phyloP scores from a whole-genome alignment of 2,113 vertebrate genomes.

The Chinchilla lanigera region DNA sequence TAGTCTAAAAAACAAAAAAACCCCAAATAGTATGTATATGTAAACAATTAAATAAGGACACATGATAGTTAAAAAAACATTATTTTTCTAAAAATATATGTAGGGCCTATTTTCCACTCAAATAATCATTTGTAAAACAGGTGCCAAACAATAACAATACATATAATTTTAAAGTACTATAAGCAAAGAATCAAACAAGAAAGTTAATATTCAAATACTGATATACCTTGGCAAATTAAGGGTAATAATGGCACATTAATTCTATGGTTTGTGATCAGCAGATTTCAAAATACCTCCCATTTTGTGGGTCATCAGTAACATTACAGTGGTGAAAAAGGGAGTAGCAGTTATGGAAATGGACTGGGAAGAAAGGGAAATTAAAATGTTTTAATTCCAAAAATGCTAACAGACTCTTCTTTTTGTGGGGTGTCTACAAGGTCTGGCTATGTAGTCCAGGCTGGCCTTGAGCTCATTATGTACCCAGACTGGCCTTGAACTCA shows the following conservation, averaged over 20 bases:
- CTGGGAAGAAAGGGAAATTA: neutral
- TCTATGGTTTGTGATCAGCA: neutral
- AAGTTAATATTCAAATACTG: slow-evolving; percentile 19
- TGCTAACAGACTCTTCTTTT: neutral
- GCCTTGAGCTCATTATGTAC: neutral
- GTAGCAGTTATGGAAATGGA: neutral
- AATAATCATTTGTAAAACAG: slow-evolving; percentile 26
- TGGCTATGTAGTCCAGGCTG: neutral
- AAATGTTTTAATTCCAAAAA: slow-evolving; percentile 54
- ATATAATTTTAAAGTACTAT: slow-evolving; percentile 9
- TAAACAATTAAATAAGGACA: slow-evolving; percentile 53
- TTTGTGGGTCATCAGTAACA: slow-evolving; percentile 40
- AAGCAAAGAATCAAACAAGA: slow-evolving; percentile 53
- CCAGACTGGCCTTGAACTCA: neutral
- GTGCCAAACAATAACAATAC: neutral
- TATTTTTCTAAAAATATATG: slow-evolving; percentile 39
- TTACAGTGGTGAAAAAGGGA: neutral
- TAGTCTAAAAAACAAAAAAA: slow-evolving; percentile 85
- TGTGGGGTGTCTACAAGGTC: neutral
- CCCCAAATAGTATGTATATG: slow-evolving; percentile 25
- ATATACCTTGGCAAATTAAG: slow-evolving; percentile 1
- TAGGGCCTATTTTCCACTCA: slow-evolving; percentile 17
- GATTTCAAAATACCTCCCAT: slow-evolving; percentile 33
- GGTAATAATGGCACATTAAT: slow-evolving; percentile 43
- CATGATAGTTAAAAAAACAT: slow-evolving; percentile 35